A percentile compares a stretch with the other conserved stretches of the same genome.
phyloP scores from a whole-genome alignment of 1,140 invertebrate species.

The Musca domestica region DNA sequence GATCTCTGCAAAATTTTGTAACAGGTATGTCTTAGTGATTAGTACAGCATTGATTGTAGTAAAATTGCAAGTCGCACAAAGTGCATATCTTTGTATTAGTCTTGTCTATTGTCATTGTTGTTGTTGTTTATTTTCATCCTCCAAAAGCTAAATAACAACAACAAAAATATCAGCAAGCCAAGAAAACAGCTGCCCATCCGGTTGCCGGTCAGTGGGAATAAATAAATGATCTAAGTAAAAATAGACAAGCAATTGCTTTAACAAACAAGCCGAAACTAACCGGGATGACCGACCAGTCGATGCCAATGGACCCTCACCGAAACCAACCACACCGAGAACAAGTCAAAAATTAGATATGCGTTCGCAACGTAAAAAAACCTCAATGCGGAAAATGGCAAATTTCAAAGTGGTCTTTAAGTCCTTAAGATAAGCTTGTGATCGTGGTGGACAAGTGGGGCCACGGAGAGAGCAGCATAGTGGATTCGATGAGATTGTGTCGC shows the following conservation, averaged over 20 bases:
- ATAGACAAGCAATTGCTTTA: not conserved
- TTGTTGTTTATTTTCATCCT: not conserved
- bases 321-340: not conserved
- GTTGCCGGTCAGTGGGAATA: conserved; percentile 18
- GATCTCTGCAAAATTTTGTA: too few relatives aligned
- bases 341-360: conserved; percentile 11
- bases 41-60: not conserved
- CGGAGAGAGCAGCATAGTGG: too few relatives aligned
- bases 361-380: too few relatives aligned
- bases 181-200: conserved; percentile 18
- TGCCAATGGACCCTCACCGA: too few relatives aligned
- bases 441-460: too few relatives aligned
- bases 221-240: conserved; percentile 11
- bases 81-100: conserved; percentile 1
- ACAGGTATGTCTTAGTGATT: conserved; percentile 5
- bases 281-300: too few relatives aligned
- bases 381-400: too few relatives aligned
- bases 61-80: not conserved
- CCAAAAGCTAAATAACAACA: conserved; percentile 5
- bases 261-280: too few relatives aligned
- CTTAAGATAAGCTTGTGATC: too few relatives aligned
- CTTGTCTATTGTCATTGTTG: not conserved
- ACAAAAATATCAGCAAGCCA: not conserved
- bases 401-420: too few relatives aligned
- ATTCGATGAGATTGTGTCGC: not conserved